A percentile compares a stretch with the other conserved stretches of the same genome.
Evolutionary conservation across 2,113 vertebrate species (phyloP).

Genomic region (Cynopterus brachyotis): DNA sequence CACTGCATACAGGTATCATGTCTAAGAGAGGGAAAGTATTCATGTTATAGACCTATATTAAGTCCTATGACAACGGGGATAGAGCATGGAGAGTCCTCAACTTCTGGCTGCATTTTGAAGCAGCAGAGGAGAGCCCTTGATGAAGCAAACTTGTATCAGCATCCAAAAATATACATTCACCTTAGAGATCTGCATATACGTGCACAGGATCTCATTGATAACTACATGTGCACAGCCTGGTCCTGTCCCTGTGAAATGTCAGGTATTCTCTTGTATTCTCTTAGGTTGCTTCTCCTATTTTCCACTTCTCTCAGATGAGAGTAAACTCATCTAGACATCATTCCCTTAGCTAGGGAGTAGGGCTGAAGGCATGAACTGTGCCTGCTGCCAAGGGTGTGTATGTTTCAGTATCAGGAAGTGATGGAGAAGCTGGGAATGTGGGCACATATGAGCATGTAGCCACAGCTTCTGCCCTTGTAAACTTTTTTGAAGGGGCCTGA

Average conservation of each 20-base stretch:
- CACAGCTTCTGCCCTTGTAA: not conserved
- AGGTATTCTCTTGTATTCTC: not conserved
- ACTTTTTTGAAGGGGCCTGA: not conserved
- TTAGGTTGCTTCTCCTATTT: not conserved
- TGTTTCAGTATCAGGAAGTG: not conserved
- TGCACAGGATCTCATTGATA: not conserved
- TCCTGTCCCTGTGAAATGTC: not conserved
- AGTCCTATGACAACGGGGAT: not conserved
- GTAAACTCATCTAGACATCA: not conserved
- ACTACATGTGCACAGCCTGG: not conserved
- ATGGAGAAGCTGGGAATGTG: not conserved
- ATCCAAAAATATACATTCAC: not conserved
- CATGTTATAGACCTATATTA: not conserved
- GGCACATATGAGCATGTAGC: not conserved
- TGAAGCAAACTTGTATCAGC: not conserved
- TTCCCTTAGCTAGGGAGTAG: not conserved
- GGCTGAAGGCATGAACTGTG: not conserved
- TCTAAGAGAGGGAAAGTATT: not conserved
- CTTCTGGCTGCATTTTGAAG: not conserved
- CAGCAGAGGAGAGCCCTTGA: not conserved
- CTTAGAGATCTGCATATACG: not conserved
- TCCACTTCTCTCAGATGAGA: not conserved
- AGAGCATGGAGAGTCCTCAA: not conserved
- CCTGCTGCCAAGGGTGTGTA: not conserved
- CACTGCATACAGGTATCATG: not conserved